phyloP scores from a whole-genome alignment of 2,888 invertebrate species.

The Platerodrilus igneus region DNA sequence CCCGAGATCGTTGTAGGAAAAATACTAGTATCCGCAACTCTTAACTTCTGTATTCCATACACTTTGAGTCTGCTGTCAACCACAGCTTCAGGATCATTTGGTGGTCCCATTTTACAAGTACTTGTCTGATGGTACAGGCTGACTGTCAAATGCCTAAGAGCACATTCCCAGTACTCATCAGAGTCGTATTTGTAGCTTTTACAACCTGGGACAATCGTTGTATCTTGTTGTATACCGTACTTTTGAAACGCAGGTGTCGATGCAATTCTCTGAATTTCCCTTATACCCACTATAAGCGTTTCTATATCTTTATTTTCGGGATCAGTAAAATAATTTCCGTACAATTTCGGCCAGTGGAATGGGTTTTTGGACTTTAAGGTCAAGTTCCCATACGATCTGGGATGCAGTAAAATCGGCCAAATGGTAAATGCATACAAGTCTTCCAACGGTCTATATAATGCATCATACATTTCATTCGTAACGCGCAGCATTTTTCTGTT shows the following conservation, averaged over 20 bases:
- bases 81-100: slow-evolving; percentile 48
- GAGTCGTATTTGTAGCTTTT: slow-evolving; percentile 37
- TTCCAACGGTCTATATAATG: slow-evolving; percentile 45
- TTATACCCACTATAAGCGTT: slow-evolving; percentile 54
- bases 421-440: slow-evolving; percentile 50
- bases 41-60: slow-evolving; percentile 49
- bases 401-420: slow-evolving; percentile 56
- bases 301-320: slow-evolving; percentile 46
- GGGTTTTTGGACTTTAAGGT: slow-evolving; percentile 53
- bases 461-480: slow-evolving; percentile 35
- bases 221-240: slow-evolving; percentile 55
- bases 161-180: slow-evolving; percentile 51
- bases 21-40: slow-evolving; percentile 39
- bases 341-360: slow-evolving; percentile 55
- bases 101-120: slow-evolving; percentile 53
- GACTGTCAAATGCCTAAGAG: slow-evolving; percentile 44
- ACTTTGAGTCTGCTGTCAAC: slow-evolving; percentile 53
- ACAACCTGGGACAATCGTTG: slow-evolving; percentile 52
- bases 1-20: slow-evolving; percentile 52
- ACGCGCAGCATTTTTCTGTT: slow-evolving; percentile 25
- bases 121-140: slow-evolving; percentile 51
- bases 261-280: slow-evolving; percentile 48
- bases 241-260: slow-evolving; percentile 51
- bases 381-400: slow-evolving; percentile 52
- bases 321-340: slow-evolving; percentile 56